Evolutionary conservation across 2,113 vertebrate genomes (phyloP).

Genomic region (Prochilodus magdalenae): DNA sequence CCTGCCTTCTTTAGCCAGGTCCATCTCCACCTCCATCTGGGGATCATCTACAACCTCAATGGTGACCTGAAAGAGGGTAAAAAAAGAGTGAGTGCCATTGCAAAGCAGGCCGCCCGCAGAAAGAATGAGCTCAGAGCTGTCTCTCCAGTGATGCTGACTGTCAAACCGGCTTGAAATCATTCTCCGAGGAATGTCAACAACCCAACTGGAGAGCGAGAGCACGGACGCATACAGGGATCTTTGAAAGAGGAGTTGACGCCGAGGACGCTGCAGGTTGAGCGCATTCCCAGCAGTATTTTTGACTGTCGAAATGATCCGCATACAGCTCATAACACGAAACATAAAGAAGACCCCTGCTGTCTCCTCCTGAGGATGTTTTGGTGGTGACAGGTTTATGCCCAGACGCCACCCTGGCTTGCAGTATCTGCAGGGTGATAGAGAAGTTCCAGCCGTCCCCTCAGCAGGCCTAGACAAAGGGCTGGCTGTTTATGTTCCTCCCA

Average conservation of each 20-base stretch:
- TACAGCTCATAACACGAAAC: not conserved
- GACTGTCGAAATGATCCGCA: not conserved
- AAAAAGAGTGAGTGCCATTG: not conserved
- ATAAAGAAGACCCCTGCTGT: not conserved
- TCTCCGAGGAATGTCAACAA: not conserved
- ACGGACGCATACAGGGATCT: too few relatives aligned
- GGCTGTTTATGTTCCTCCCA: conserved; percentile 56
- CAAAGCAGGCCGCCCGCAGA: not conserved
- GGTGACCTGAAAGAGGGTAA: conserved; percentile 77
- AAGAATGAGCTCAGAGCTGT: not conserved
- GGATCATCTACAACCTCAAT: conserved; percentile 85
- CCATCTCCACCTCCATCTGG: conserved; percentile 87
- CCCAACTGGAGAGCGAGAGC: not conserved
- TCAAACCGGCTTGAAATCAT: not conserved
- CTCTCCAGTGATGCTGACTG: not conserved
- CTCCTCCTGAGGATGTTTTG: conserved; percentile 27
- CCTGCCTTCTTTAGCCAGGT: conserved; percentile 80
- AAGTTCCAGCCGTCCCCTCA: conserved; percentile 21
- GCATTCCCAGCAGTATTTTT: not conserved
- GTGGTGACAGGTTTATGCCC: conserved; percentile 28
- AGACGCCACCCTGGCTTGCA: conserved; percentile 38
- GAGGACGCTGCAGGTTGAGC: not conserved
- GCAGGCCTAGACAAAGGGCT: conserved; percentile 57
- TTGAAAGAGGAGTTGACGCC: not conserved
- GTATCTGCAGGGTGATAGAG: conserved; percentile 41